Percentiles rank a stretch among this genome's conserved stretches.
Conservation (phyloP, 2,113 vertebrate species). For the Coptodon rendalli region DNA sequence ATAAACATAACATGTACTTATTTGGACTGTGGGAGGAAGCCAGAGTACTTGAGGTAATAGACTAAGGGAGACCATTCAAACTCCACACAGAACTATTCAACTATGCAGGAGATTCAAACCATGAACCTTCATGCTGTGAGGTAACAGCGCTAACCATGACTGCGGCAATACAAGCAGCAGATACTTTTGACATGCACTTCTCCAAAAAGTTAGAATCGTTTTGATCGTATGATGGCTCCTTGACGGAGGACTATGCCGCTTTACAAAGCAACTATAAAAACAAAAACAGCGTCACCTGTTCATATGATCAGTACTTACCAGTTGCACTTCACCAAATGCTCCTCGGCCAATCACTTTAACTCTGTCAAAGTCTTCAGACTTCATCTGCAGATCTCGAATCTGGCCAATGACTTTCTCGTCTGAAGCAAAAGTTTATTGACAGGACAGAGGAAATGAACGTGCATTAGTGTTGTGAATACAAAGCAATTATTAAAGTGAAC, state of each 20-base stretch:
- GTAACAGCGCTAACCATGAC: neutral
- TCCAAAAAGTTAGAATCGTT: neutral
- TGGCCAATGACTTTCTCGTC: constrained; percentile 91
- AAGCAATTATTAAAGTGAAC: neutral
- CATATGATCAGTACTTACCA: constrained; percentile 77
- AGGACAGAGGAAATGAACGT: neutral
- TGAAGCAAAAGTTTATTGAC: constrained; percentile 18
- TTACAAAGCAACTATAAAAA: neutral
- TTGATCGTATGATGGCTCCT: neutral
- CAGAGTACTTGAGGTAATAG: neutral
- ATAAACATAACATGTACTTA: neutral
- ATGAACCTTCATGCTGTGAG: neutral
- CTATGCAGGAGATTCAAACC: neutral
- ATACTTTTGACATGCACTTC: neutral
- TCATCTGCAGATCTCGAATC: constrained; percentile 90
- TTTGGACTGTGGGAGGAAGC: neutral
- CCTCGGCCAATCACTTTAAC: constrained; percentile 98
- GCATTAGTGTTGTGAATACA: neutral
- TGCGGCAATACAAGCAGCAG: neutral
- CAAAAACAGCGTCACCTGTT: neutral
- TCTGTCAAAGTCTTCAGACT: constrained; percentile 96
- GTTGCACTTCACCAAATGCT: constrained; percentile 96
- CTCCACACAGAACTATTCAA: neutral
- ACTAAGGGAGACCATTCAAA: neutral
- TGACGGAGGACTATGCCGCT: neutral